phyloP scores from a whole-genome alignment of 1,140 invertebrate species.

The Drosophila subpulchrella region DNA sequence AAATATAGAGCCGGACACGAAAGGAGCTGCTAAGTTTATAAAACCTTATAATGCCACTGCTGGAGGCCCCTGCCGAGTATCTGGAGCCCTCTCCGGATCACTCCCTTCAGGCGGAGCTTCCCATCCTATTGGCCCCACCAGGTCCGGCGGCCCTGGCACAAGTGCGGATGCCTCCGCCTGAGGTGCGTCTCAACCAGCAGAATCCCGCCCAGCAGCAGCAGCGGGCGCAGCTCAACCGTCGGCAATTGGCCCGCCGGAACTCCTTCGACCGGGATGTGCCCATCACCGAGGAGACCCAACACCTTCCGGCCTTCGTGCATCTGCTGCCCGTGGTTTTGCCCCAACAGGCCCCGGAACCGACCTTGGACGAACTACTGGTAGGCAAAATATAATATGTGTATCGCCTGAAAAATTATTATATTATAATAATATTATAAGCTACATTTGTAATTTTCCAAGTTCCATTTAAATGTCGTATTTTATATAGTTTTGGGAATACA shows the following conservation, averaged over 20 bases:
- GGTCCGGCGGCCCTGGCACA: conserved; percentile 67
- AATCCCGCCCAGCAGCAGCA: conserved; percentile 50
- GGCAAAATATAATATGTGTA: conserved; percentile 31
- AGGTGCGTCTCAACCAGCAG: conserved; percentile 49
- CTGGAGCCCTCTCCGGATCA: conserved; percentile 71
- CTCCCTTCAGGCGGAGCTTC: conserved; percentile 67
- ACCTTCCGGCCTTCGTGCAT: conserved; percentile 75
- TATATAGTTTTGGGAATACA: no score
- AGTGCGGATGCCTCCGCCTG: conserved; percentile 55
- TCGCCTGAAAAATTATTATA: background rate
- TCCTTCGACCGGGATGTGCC: conserved; percentile 75
- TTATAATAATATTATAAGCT: no score
- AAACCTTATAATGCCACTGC: conserved; percentile 55
- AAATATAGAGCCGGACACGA: conserved; percentile 20
- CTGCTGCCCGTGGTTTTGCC: conserved; percentile 86
- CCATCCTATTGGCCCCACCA: conserved; percentile 54
- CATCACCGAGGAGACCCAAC: conserved; percentile 63
- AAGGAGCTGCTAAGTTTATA: background rate
- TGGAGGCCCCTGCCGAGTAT: conserved; percentile 72
- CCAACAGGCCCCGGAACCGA: conserved; percentile 85
- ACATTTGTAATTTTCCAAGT: no score
- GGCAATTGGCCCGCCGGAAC: conserved; percentile 45
- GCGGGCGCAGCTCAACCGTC: conserved; percentile 37
- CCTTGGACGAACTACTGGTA: conserved; percentile 87
- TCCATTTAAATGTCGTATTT: no score